These are phyloP conservation scores for Drosophila subquinaria DNA, from an alignment of 2,888 invertebrate genomes.

Conservation along the genomic window DNA sequence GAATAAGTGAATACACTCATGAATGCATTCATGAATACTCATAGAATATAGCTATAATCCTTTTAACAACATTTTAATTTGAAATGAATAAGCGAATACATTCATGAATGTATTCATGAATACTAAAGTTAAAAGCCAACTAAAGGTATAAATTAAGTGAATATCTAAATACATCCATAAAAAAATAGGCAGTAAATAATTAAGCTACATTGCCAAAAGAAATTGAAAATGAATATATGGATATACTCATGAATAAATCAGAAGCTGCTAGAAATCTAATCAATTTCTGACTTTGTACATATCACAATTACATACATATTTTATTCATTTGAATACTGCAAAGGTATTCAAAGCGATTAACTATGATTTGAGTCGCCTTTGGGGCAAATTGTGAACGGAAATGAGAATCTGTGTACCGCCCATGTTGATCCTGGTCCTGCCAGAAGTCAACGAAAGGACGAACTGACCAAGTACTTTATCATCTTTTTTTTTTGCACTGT, in stretches of 20 bases:
- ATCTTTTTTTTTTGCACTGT: conserved; percentile 42
- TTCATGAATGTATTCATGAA: conserved; percentile 12
- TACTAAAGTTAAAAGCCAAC: background rate
- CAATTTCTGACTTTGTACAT: conserved; percentile 10
- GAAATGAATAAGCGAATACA: conserved; percentile 13
- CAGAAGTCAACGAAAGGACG: conserved; percentile 39
- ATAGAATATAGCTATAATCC: background rate
- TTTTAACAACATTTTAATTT: background rate
- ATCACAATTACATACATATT: conserved; percentile 46
- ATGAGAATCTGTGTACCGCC: conserved; percentile 47
- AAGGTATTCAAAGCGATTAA: conserved; percentile 54
- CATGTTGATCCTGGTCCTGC: conserved; percentile 1
- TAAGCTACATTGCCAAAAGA: background rate
- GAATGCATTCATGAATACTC: too few species aligned
- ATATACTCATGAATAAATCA: conserved; percentile 14
- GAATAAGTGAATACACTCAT: background rate
- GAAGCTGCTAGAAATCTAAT: background rate
- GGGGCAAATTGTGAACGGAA: conserved; percentile 53
- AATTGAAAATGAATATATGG: conserved; percentile 7
- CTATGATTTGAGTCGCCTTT: conserved; percentile 30
- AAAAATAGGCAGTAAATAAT: conserved; percentile 2
- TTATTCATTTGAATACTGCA: conserved; percentile 33
- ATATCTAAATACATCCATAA: conserved; percentile 5
- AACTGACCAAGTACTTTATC: conserved; percentile 39
- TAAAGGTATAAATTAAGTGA: background rate